A percentile compares a stretch with the other conserved stretches of the same genome.
phyloP scores from a whole-genome alignment of 2,888 invertebrate genomes.

The Troilus luridus region DNA sequence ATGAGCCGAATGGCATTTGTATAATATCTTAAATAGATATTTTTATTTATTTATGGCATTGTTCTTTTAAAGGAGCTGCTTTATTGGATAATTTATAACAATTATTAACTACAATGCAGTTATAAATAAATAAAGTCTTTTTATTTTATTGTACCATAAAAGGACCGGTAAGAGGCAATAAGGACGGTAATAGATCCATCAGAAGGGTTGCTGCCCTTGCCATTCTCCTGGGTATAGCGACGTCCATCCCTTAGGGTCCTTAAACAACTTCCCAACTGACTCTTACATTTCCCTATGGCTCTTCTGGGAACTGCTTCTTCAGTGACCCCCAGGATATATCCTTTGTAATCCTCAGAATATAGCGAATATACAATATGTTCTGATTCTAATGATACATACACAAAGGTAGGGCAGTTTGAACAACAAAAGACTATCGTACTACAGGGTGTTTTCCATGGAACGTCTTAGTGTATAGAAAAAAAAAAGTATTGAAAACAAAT shows the following conservation, averaged over 20 bases:
- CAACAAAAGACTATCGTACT: neutral
- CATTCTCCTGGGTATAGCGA: neutral
- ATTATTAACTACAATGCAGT: neutral
- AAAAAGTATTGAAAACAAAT: neutral
- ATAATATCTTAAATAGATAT: too few species aligned
- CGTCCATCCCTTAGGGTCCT: neutral
- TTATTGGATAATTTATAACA: too few species aligned
- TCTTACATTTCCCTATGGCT: neutral
- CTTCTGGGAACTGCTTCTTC: neutral
- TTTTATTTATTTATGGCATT: too few species aligned
- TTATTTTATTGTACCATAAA: neutral
- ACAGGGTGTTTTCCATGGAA: neutral
- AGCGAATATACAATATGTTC: neutral
- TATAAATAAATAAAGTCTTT: neutral
- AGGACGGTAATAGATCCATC: neutral
- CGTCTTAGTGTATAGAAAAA: neutral
- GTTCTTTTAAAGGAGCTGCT: too few species aligned
- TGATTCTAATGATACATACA: neutral
- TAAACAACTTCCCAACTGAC: conserved; percentile 5
- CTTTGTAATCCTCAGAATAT: neutral
- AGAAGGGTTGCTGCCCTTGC: neutral
- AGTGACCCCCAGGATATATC: neutral
- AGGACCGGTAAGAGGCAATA: neutral
- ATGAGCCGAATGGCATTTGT: too few species aligned
- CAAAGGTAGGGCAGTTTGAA: neutral